Conservation (phyloP, 2,797 vertebrate species). For the Lagodon rhomboides region DNA sequence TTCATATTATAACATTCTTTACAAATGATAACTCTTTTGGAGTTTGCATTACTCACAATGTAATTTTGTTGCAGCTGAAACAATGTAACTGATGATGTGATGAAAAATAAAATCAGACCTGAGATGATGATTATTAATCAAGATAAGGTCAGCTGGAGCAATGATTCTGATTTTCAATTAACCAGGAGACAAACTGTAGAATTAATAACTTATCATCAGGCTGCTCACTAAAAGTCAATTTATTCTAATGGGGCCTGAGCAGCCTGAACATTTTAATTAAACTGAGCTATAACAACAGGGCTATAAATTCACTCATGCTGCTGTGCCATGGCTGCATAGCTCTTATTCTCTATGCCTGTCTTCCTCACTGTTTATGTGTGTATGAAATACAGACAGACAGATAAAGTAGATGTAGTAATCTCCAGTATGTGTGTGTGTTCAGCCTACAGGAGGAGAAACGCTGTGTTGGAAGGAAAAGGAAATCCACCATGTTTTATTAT, state of each 20-base stretch:
- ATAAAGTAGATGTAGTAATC: not conserved
- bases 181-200: slow-evolving; percentile 69
- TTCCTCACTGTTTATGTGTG: slow-evolving; percentile 2
- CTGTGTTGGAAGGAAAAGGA: not conserved
- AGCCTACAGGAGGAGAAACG: slow-evolving; percentile 2
- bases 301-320: slow-evolving; percentile 72
- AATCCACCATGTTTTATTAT: slow-evolving; percentile 39
- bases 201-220: slow-evolving; percentile 80
- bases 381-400: not conserved
- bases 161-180: slow-evolving; percentile 73
- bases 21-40: not conserved
- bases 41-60: not conserved
- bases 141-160: slow-evolving; percentile 43
- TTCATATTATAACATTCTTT: not conserved
- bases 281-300: slow-evolving; percentile 78
- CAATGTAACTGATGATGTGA: not conserved
- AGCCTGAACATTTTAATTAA: slow-evolving; percentile 87
- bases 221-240: slow-evolving; percentile 81
- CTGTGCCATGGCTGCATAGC: slow-evolving; percentile 31
- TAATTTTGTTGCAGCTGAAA: not conserved
- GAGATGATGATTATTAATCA: slow-evolving; percentile 42
- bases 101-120: slow-evolving; percentile 12
- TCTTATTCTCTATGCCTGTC: not conserved
- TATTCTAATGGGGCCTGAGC: slow-evolving; percentile 82
- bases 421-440: slow-evolving; percentile 20